Base-by-base conservation (phyloP, 2,797 vertebrate species). In the Cryptoblepharus egeriae region DNA sequence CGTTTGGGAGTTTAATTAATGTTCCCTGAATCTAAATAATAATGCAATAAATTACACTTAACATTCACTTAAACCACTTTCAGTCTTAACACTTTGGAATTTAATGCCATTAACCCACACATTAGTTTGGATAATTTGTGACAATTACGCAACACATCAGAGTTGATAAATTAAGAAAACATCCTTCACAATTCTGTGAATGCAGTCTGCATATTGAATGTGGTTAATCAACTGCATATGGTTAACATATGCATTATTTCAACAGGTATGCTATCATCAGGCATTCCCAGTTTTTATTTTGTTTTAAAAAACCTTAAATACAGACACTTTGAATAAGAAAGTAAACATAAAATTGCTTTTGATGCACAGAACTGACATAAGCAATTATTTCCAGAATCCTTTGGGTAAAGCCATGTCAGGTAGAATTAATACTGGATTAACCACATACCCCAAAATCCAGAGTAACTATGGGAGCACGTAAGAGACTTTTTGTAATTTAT, bases 271-370 rank as follows among this genome's bases (percentile, higher is more conserved):
- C 37, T 65, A 24, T 32, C 42, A 13, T 55, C 39, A n/a, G 10
- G 45, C n/a, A 22, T 30, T 32, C n/a, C 26, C 11, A 13, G 15
- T 24, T 26, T 1, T 30, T 58, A 26, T 69, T 79, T 28, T 60
- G 24, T 30, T 58, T 70, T 37, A 57, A n/a, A 42, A 58, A 80
- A 72, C 71, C 1, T 1, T 42, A 75, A n/a, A 15, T 28, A 69
- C 11, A 84, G 69, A 37, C 39, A 64, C 70, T 60, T 76, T 42
- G 12, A 80, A 75, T 82, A 87, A 61, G 20, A 82, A 81, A 67
- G 30, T 35, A 49, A 18, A n/a, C 42, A 49, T 49, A 2, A 39
- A 18, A 42, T 1, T 26, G 39, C 13, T 42, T 26, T 13, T 35
- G 13, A 55, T 16, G 8, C 28, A 4, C 37, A 3, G 3, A 35